Conservation (phyloP, 2,113 vertebrate genomes). For the Seriola rivoliana region DNA sequence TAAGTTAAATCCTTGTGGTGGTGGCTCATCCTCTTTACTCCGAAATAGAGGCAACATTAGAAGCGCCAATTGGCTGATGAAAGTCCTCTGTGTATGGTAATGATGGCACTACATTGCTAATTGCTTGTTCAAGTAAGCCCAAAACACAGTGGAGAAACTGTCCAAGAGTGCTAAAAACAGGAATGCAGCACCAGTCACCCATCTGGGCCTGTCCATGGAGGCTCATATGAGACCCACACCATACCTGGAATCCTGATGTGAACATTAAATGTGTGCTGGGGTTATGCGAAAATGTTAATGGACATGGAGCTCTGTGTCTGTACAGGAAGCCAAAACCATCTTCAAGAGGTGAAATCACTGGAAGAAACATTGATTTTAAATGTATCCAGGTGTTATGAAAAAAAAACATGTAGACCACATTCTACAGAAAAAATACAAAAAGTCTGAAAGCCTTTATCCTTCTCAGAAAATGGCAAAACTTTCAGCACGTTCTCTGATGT, state of each 20-base stretch:
- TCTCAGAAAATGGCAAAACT: too few relatives aligned
- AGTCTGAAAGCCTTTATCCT: background rate
- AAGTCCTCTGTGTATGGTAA: constrained; percentile 68
- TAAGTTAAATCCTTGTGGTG: constrained; percentile 57
- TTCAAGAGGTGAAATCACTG: background rate
- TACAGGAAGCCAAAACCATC: background rate
- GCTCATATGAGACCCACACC: constrained; percentile 18
- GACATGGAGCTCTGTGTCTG: background rate
- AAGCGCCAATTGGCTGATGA: constrained; percentile 66
- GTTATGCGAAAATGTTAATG: background rate
- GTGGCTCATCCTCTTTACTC: constrained; percentile 59
- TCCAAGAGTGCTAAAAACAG: constrained; percentile 63
- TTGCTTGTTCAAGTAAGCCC: constrained; percentile 72
- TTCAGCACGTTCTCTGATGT: too few relatives aligned
- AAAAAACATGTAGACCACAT: background rate
- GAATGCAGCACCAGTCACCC: constrained; percentile 50
- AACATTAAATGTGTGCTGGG: constrained; percentile 12
- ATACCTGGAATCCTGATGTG: constrained; percentile 37
- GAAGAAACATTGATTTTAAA: too few relatives aligned
- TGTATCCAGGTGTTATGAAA: background rate
- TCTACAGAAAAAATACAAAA: background rate
- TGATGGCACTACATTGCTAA: constrained; percentile 74
- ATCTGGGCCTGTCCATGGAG: constrained; percentile 33
- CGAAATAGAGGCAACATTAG: constrained; percentile 65
- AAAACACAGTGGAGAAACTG: constrained; percentile 66